These are phyloP conservation scores for Anhinga anhinga DNA, from an alignment of 2,113 vertebrate genomes.

Conservation along the genomic window DNA sequence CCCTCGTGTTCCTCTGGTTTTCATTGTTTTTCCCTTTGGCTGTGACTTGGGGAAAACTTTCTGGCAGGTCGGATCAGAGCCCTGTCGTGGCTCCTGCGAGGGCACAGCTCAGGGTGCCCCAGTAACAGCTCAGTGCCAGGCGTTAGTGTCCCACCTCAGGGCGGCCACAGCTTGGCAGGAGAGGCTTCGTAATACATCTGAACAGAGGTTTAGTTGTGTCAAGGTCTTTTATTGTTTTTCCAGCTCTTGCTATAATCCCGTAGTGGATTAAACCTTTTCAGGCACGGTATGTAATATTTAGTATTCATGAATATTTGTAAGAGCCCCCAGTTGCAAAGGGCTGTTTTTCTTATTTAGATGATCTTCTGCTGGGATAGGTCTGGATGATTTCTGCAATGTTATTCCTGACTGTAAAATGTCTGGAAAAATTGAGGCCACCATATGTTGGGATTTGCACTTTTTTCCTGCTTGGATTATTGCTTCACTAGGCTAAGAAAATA, in stretches of 20 bases:
- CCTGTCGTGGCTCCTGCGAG: rapidly evolving
- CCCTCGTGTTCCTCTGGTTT: background rate
- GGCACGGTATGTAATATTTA: background rate
- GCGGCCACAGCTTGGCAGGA: background rate
- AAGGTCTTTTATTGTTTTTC: background rate
- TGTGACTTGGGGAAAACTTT: background rate
- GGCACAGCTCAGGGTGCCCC: background rate
- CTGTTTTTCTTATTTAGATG: background rate
- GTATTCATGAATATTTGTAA: background rate
- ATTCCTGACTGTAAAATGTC: background rate
- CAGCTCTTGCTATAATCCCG: background rate
- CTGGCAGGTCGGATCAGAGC: background rate
- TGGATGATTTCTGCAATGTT: background rate
- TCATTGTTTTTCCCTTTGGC: background rate
- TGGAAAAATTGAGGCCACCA: background rate
- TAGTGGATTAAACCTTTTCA: background rate
- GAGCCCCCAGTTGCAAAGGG: background rate
- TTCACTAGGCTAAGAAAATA: background rate
- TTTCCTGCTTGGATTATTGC: background rate
- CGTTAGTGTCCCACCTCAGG: background rate
- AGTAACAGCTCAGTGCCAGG: rapidly evolving
- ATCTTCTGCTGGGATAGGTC: background rate
- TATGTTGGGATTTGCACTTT: background rate
- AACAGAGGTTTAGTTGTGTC: background rate
- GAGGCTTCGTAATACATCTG: background rate